A percentile compares a stretch with the other conserved stretches of the same genome.
Evolutionary conservation across 2,113 vertebrate genomes (phyloP).

Genomic region (Ardeotis arabs): DNA sequence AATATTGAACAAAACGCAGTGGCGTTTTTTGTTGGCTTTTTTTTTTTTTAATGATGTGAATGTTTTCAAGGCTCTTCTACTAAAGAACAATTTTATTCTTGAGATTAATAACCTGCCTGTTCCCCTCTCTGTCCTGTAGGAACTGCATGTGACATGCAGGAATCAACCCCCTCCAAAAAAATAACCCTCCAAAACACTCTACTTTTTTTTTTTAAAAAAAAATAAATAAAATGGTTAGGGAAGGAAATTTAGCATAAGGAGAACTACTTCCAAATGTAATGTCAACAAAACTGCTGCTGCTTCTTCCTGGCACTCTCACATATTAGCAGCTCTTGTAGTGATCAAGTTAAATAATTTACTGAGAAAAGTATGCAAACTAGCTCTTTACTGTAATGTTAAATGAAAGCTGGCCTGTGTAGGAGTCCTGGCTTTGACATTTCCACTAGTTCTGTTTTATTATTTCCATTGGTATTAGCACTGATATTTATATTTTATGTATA

Average conservation of each 20-base stretch:
- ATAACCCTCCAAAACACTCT: background rate
- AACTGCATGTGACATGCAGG: background rate
- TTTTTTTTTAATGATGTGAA: background rate
- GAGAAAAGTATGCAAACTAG: background rate
- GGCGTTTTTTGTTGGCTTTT: rapidly evolving
- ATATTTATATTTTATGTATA: background rate
- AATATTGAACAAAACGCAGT: background rate
- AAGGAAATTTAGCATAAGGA: background rate
- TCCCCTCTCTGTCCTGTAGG: background rate
- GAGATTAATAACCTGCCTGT: background rate
- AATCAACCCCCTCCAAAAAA: background rate
- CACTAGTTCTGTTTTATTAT: background rate
- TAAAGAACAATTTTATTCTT: background rate
- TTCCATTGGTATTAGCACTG: background rate
- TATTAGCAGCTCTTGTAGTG: background rate
- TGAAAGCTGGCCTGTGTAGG: background rate
- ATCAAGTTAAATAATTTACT: background rate
- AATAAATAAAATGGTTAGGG: background rate
- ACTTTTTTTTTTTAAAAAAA: background rate
- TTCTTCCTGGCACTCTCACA: background rate
- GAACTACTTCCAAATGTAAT: background rate
- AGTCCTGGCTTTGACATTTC: background rate
- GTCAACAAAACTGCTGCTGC: background rate
- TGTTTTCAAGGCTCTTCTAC: background rate
- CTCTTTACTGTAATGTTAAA: background rate